A percentile compares a stretch with the other conserved stretches of the same genome.
These are phyloP conservation scores for Ochotona curzoniae DNA, from an alignment of 2,113 vertebrate genomes.

Conservation along the genomic window DNA sequence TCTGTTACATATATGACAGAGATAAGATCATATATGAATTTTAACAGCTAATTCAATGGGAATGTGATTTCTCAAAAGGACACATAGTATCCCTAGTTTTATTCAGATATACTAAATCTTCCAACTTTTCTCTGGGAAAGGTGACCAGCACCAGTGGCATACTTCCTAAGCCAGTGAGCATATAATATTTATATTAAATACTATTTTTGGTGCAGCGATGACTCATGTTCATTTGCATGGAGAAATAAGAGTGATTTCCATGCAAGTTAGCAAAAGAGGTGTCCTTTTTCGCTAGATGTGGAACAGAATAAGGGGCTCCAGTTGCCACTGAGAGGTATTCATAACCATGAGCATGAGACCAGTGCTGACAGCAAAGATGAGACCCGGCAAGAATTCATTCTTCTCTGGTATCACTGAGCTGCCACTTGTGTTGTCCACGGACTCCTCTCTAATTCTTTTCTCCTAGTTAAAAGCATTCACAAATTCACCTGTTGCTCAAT, in stretches of 20 bases:
- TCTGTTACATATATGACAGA: background rate
- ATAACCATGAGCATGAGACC: background rate
- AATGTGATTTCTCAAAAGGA: background rate
- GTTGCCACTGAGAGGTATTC: background rate
- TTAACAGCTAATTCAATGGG: background rate
- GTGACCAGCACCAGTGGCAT: background rate
- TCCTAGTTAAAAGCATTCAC: background rate
- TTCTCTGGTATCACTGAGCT: background rate
- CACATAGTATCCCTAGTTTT: constrained; percentile 19
- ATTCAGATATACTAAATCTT: constrained; percentile 11
- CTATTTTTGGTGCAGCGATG: background rate
- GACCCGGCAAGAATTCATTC: background rate
- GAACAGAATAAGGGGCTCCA: background rate
- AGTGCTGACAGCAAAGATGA: background rate
- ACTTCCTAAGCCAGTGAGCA: background rate
- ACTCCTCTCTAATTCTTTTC: background rate
- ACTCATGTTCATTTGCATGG: background rate
- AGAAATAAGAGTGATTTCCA: background rate
- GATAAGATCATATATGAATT: background rate
- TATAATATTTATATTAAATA: background rate
- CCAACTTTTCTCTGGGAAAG: background rate
- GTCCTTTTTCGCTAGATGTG: background rate
- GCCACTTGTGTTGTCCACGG: background rate
- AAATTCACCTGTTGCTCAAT: background rate
- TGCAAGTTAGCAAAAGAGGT: background rate